Base-by-base conservation (phyloP, 2,888 invertebrate genomes). In the Acleris literana region DNA sequence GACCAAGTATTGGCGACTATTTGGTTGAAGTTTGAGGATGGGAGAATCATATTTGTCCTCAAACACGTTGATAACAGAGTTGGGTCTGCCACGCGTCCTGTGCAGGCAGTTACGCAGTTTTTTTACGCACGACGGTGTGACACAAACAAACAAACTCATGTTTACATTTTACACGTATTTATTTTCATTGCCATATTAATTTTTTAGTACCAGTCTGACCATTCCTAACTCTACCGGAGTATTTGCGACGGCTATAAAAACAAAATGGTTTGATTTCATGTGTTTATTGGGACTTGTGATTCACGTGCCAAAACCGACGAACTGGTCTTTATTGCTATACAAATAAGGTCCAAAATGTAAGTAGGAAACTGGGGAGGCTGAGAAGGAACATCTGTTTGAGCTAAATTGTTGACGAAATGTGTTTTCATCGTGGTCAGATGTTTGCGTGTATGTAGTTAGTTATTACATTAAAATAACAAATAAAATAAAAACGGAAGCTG, bases 181-280 rank as follows among this genome's bases (percentile, higher is more conserved):
- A 25, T 25, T 25, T 25, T 25, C 2, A 25, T 25, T 25, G 25
- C 6, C 25, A 25, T 25, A 39, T 39, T n/a, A n/a, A n/a, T n/a
- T n/a, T n/a, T 39, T 13, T 39, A 46, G 2, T 17, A 16, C 46
- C n/a, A 6, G 5, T 65, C 65, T 65, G 6, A 20, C 29, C 20
- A 1, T n/a, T 29, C 17, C 44, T 56, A 60, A 61, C 60, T 61
- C 65, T 65, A 25, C 60, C 18, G 16, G 57, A 63, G 53, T 69
- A 56, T 61, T 52, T 64, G 69, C 69, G 65, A 54, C 64, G 70
- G 69, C 64, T 71, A 77, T 76, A 81, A 84, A 83, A 85, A 84
- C 76, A 81, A 80, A 83, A 82, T 74, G 75, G 79, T 83, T 84
- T 74, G 76, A 78, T 82, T 79, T 74, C 71, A 72, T 73, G 69